Percentiles rank a stretch among this genome's conserved stretches.
phyloP scores from a whole-genome alignment of 1,140 invertebrate species.

The Pseudobourletiella spinata region DNA sequence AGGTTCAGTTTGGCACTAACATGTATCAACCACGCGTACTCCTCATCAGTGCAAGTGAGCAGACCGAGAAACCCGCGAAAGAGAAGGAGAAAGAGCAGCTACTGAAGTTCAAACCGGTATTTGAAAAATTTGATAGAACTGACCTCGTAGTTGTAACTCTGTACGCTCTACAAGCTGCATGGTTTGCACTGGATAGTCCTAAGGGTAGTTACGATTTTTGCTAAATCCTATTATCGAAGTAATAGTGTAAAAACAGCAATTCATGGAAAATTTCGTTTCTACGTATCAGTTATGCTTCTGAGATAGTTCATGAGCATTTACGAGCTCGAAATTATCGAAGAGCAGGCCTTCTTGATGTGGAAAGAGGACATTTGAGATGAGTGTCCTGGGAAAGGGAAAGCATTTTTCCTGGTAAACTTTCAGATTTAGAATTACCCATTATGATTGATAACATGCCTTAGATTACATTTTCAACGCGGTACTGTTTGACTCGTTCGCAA shows the following conservation, averaged over 20 bases:
- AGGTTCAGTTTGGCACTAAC: too few relatives aligned
- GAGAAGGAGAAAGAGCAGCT: constrained; percentile 78
- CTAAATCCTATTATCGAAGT: too few relatives aligned
- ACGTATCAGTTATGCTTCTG: constrained; percentile 65
- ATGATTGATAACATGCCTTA: too few relatives aligned
- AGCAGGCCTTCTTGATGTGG: constrained; percentile 92
- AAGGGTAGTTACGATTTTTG: constrained; percentile 61
- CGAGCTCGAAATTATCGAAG: constrained; percentile 88
- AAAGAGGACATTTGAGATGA: constrained; percentile 94
- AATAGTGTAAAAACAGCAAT: too few relatives aligned
- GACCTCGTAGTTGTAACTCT: constrained; percentile 82
- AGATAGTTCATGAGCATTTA: constrained; percentile 93
- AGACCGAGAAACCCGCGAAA: constrained; percentile 63
- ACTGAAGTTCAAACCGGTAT: constrained; percentile 71
- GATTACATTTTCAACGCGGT: too few relatives aligned
- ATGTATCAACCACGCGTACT: too few relatives aligned
- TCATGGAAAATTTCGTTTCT: too few relatives aligned
- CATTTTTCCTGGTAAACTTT: constrained; percentile 75
- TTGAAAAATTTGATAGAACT: constrained; percentile 66
- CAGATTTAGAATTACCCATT: neutral
- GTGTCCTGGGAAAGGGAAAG: constrained; percentile 92
- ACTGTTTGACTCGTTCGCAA: too few relatives aligned
- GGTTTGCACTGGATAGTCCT: constrained; percentile 74
- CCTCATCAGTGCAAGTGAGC: too few relatives aligned
- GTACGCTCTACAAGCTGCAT: constrained; percentile 88